Evolutionary conservation across 2,113 vertebrate species (phyloP), one percentile per base, ranked within the genome.

Genomic region (Coracopsis vasa): DNA sequence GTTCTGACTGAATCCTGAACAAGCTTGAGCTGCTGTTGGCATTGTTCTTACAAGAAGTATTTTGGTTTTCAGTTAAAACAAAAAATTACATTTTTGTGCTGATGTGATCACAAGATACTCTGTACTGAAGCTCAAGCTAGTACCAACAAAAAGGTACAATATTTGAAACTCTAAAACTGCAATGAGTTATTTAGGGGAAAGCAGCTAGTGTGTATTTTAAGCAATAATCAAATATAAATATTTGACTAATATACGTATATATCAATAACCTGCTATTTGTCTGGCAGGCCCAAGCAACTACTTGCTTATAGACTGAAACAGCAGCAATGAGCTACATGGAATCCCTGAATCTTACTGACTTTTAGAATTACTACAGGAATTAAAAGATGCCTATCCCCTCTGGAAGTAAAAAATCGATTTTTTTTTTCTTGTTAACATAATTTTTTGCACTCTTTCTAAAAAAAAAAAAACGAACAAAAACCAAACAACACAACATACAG

Each of bases 141-240:
- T 45, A 50, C 7, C 72, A 86, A 80, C 33, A 95, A 93, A 94
- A 90, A 89, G 48, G 85, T 84, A 74, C 72, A 91, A 27, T 95
- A 80, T 93, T 86, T 92, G 62, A 97, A 96, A 88, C 92, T 81
- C 77, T 94, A 88, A 94, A 74, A 78, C 54, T 87, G 66, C 65
- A 88, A 56, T 86, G 72, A 93, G 29, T 91, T 96, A 80, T 66
- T 86, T 92, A 88, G 80, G 65, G 53, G 35, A 71, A 92, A 66
- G 62, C 90, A 94, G 21, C 4, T 37, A 61, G 11, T 90, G 88
- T 27, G 23, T 70, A 66, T 85, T 95, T 90, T 92, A 92, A 74
- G 56, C 62, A 86, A 15, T 83, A 82, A 69, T 90, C 70, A 72
- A 16, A 61, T 53, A 94, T 19, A 58, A 60, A 62, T 74, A 71